Conservation (phyloP, 2,113 vertebrate genomes). For the Anolis sagrei region DNA sequence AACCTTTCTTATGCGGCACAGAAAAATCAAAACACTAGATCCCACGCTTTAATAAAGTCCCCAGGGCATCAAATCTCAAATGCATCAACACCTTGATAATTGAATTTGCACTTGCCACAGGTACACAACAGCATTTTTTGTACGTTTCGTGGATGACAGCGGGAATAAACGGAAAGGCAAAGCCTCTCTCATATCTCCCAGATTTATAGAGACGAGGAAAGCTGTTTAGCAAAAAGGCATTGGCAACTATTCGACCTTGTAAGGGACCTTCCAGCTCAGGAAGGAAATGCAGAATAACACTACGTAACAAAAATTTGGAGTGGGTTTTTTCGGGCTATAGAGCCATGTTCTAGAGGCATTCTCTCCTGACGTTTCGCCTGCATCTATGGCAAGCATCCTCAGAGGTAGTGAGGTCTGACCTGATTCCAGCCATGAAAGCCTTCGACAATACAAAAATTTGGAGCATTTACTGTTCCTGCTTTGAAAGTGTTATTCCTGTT, state of each 20-base stretch:
- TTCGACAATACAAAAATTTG: too few species aligned
- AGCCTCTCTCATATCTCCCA: neutral
- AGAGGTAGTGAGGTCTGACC: too few species aligned
- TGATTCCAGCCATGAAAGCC: too few species aligned
- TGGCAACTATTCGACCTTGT: neutral
- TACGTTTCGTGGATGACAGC: neutral
- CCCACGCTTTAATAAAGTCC: neutral
- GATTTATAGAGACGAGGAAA: neutral
- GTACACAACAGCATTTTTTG: neutral
- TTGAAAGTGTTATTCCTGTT: too few species aligned
- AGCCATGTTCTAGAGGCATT: too few species aligned
- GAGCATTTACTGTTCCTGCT: too few species aligned
- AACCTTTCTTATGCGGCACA: neutral
- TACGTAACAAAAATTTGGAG: too few species aligned
- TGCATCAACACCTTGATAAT: neutral
- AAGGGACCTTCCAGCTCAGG: neutral
- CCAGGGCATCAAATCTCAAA: neutral
- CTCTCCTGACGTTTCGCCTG: too few species aligned
- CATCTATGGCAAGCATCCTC: too few species aligned
- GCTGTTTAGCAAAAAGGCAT: neutral
- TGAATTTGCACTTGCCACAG: neutral
- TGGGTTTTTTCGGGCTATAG: too few species aligned
- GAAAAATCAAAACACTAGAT: neutral
- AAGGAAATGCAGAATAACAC: neutral
- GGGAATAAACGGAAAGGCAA: neutral